These are phyloP conservation scores for Scarus forsteni DNA, from an alignment of 2,797 vertebrate species.

Conservation along the genomic window DNA sequence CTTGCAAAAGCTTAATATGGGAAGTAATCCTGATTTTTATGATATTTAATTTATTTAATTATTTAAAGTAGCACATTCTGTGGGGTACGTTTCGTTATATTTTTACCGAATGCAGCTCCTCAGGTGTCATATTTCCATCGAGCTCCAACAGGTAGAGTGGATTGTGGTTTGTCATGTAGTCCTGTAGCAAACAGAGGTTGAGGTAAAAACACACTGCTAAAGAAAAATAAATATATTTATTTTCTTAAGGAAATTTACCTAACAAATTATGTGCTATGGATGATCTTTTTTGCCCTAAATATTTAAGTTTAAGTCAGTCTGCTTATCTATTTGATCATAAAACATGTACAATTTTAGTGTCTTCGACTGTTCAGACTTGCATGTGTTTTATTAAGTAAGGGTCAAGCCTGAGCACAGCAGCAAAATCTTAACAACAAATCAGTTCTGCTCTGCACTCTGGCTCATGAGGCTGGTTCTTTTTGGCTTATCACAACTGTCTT, in stretches of 20 bases:
- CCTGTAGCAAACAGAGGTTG: slow-evolving; percentile 74
- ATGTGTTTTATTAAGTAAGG: not conserved
- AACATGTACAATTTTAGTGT: not conserved
- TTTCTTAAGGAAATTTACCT: too few relatives aligned
- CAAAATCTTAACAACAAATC: not conserved
- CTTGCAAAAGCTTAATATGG: not conserved
- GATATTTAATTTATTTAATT: not conserved
- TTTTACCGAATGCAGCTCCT: slow-evolving; percentile 86
- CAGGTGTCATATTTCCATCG: slow-evolving; percentile 88
- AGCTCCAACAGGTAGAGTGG: slow-evolving; percentile 89
- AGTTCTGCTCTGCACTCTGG: too few relatives aligned
- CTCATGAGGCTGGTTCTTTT: too few relatives aligned
- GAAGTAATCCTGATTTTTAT: not conserved
- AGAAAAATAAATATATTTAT: too few relatives aligned
- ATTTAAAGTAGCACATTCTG: not conserved
- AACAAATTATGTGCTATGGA: too few relatives aligned
- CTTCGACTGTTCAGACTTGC: not conserved
- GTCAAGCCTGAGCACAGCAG: too few relatives aligned
- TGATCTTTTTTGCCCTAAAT: not conserved
- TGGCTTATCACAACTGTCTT: too few relatives aligned
- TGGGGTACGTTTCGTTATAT: not conserved
- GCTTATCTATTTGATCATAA: not conserved
- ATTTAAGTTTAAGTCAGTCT: not conserved
- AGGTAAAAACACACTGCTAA: too few relatives aligned
- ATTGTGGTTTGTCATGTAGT: slow-evolving; percentile 88